Evolutionary conservation across 2,797 vertebrate species (phyloP).

Genomic region (Hapalemur alaotrensis): DNA sequence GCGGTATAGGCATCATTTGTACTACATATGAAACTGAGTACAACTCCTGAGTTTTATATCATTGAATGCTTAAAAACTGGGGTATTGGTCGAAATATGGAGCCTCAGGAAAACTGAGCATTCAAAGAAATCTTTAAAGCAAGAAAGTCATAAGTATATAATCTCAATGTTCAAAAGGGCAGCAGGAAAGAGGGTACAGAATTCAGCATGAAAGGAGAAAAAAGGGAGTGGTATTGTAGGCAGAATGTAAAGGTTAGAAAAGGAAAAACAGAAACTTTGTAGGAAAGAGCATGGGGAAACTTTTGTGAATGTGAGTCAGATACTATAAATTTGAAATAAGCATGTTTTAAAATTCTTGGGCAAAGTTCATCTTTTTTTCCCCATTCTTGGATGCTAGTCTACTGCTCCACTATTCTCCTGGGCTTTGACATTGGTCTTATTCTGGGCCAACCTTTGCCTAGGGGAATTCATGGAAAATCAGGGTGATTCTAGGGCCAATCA

Average conservation of each 20-base stretch:
- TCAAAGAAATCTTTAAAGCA: neutral
- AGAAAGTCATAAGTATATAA: neutral
- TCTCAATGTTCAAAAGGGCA: neutral
- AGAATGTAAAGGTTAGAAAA: constrained; percentile 14
- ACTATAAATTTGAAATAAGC: constrained; percentile 5
- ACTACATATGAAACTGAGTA: neutral
- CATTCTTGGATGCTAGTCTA: neutral
- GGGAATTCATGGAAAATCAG: constrained; percentile 47
- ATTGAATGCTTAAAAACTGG: neutral
- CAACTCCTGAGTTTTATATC: neutral
- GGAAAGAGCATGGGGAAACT: neutral
- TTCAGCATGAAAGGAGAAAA: neutral
- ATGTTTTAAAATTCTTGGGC: constrained; percentile 15
- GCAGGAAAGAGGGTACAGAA: neutral
- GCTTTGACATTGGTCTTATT: constrained; percentile 13
- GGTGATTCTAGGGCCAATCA: neutral
- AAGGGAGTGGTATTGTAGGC: neutral
- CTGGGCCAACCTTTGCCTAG: neutral
- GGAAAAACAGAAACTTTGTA: neutral
- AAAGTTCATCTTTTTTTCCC: neutral
- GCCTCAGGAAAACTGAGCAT: neutral
- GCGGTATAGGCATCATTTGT: neutral
- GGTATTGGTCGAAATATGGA: neutral
- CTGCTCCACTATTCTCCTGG: neutral
- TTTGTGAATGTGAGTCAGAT: constrained; percentile 41